Percentiles rank a stretch among this genome's conserved stretches.
phyloP scores from a whole-genome alignment of 2,113 vertebrate species.

The Plecturocebus donacophilus region DNA sequence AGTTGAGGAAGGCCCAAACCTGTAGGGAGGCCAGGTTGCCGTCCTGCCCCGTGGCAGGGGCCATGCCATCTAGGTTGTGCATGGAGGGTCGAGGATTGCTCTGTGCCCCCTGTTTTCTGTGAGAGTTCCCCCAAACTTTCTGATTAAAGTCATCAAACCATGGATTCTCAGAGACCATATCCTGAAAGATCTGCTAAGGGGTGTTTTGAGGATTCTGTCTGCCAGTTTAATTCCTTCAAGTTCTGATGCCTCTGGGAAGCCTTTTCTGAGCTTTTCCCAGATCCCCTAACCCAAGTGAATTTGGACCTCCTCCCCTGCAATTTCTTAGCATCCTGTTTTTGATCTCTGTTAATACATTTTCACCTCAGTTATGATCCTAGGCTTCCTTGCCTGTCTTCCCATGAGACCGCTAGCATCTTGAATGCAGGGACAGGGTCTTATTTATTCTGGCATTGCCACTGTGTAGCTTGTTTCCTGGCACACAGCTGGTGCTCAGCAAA shows the following conservation, averaged over 20 bases:
- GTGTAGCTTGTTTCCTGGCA: neutral
- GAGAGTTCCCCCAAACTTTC: neutral
- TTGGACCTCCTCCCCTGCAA: neutral
- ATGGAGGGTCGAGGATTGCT: neutral
- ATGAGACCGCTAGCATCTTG: neutral
- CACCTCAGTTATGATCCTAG: rapidly evolving
- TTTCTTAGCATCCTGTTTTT: neutral
- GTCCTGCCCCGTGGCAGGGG: neutral
- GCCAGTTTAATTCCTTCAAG: neutral
- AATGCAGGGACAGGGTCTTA: neutral
- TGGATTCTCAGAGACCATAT: neutral
- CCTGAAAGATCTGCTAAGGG: neutral
- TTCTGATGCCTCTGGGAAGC: neutral
- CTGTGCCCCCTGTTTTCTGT: neutral
- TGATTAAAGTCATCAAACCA: neutral
- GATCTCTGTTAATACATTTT: neutral
- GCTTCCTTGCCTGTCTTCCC: neutral
- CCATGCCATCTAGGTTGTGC: neutral
- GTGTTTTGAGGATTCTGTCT: neutral
- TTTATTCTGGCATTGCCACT: neutral
- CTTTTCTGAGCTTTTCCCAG: neutral
- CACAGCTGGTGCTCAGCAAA: neutral
- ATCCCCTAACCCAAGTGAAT: neutral
- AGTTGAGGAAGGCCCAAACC: neutral
- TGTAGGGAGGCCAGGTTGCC: neutral